These are phyloP conservation scores for Orthosia cruda DNA, from an alignment of 2,888 invertebrate species.

Conservation along the genomic window DNA sequence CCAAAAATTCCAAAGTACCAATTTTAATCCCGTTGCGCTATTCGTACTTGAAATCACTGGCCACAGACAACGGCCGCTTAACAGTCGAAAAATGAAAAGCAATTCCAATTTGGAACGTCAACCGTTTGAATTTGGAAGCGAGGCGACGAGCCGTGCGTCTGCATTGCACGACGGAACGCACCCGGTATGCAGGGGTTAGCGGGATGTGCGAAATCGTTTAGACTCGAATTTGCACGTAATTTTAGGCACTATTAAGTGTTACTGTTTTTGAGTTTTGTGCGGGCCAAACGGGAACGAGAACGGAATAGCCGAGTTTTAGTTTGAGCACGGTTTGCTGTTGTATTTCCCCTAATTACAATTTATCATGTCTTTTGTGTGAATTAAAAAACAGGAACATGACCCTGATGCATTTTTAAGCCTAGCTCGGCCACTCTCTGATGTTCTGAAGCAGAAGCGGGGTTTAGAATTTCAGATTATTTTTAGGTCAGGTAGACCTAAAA, in stretches of 20 bases:
- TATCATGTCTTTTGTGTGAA: neutral
- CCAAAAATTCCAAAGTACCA: slow-evolving; percentile 65
- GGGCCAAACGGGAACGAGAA: neutral
- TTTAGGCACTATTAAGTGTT: slow-evolving; percentile 45
- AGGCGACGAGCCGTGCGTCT: slow-evolving; percentile 79
- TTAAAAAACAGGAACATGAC: slow-evolving; percentile 1
- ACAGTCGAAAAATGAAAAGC: slow-evolving; percentile 89
- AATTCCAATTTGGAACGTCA: slow-evolving; percentile 90
- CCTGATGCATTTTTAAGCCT: too few species aligned
- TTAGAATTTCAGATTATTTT: too few species aligned
- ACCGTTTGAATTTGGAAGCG: slow-evolving; percentile 87
- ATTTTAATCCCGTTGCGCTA: slow-evolving; percentile 71
- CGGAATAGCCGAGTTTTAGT: slow-evolving; percentile 1
- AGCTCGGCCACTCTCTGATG: too few species aligned
- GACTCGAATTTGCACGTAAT: slow-evolving; percentile 57
- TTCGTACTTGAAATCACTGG: slow-evolving; percentile 82
- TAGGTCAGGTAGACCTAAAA: too few species aligned
- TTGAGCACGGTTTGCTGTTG: neutral
- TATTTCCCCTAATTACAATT: neutral
- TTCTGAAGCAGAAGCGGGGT: too few species aligned
- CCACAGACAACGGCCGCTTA: slow-evolving; percentile 82
- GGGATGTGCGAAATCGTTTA: slow-evolving; percentile 58
- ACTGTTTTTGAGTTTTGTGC: slow-evolving; percentile 27
- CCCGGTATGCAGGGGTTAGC: slow-evolving; percentile 74
- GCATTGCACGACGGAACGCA: slow-evolving; percentile 77